Evolutionary conservation across 2,113 vertebrate species (phyloP).

Genomic region (Daphoenositta chrysoptera): DNA sequence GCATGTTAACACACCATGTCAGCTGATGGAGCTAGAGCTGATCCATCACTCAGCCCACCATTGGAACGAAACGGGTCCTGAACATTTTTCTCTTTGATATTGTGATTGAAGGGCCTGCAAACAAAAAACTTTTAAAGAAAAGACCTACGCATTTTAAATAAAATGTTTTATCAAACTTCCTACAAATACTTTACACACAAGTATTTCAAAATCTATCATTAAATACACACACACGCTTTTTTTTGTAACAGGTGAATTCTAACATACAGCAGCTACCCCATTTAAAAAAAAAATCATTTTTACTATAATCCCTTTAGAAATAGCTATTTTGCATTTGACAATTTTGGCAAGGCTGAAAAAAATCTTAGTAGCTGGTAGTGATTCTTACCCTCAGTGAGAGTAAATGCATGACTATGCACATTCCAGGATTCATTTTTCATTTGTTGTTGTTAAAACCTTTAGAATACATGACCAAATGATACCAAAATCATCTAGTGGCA

Average conservation of each 20-base stretch:
- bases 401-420: rapidly evolving
- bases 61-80: not conserved
- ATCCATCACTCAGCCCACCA: not conserved
- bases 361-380: not conserved
- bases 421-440: not conserved
- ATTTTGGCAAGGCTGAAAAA: not conserved
- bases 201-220: not conserved
- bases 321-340: not conserved
- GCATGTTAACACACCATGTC: conserved; percentile 43
- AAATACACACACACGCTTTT: not conserved
- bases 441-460: not conserved
- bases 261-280: rapidly evolving
- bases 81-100: not conserved
- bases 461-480: not conserved
- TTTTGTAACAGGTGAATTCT: not conserved
- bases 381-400: not conserved
- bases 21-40: not conserved
- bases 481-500: not conserved
- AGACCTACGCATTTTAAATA: not conserved
- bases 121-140: not conserved
- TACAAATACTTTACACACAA: not conserved
- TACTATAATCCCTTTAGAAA: not conserved
- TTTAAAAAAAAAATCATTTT: not conserved
- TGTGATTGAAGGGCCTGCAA: conserved; percentile 27
- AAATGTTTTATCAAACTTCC: not conserved